Evolutionary conservation across 2,888 invertebrate species (phyloP).

Genomic region (Cryptophagus acutangulus): DNA sequence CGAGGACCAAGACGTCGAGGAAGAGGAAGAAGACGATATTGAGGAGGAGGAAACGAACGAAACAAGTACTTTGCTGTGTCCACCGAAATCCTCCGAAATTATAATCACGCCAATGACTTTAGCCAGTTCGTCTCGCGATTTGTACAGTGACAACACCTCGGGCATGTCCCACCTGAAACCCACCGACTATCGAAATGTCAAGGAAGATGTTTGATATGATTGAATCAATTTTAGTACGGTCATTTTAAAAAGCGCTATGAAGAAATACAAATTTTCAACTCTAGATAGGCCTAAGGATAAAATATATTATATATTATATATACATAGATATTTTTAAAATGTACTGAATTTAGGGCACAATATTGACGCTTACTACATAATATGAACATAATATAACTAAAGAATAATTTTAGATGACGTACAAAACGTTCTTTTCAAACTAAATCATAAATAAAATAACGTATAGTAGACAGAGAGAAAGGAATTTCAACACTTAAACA

Average conservation of each 20-base stretch:
- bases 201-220: conserved; percentile 18
- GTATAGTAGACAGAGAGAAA: too few species aligned
- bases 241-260: conserved; percentile 4
- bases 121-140: conserved; percentile 20
- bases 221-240: not conserved
- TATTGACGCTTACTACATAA: conserved; percentile 38
- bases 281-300: not conserved
- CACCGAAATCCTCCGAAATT: conserved; percentile 49
- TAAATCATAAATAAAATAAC: too few species aligned
- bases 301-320: not conserved
- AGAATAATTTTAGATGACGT: too few species aligned
- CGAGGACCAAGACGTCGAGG: conserved; percentile 29
- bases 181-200: conserved; percentile 18
- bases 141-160: conserved; percentile 22
- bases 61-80: conserved; percentile 51
- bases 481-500: too few species aligned
- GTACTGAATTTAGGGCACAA: conserved; percentile 42
- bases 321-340: conserved; percentile 23
- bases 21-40: conserved; percentile 42
- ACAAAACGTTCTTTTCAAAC: too few species aligned
- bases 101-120: conserved; percentile 41
- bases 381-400: too few species aligned
- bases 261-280: not conserved
- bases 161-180: conserved; percentile 23
- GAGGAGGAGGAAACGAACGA: conserved; percentile 50